phyloP scores from a whole-genome alignment of 2,888 invertebrate species.

The Chalcis sispes region DNA sequence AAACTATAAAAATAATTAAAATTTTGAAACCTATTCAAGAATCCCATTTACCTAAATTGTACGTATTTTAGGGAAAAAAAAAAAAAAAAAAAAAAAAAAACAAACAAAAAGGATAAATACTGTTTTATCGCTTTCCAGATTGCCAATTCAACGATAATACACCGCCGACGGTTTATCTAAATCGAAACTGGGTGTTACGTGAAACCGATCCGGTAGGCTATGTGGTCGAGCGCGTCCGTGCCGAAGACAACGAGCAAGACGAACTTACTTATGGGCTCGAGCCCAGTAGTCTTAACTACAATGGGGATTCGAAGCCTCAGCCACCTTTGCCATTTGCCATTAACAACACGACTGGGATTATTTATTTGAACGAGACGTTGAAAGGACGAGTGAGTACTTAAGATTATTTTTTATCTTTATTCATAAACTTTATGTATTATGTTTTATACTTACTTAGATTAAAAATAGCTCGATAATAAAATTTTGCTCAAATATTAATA shows the following conservation, averaged over 20 bases:
- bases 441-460: no score
- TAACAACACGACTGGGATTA: constrained; percentile 85
- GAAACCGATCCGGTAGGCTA: constrained; percentile 85
- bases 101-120: no score
- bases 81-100: no score
- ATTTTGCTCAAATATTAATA: not conserved
- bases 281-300: constrained; percentile 75
- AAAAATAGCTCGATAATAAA: not conserved
- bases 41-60: not conserved
- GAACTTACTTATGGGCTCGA: constrained; percentile 84
- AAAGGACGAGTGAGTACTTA: constrained; percentile 82
- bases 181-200: constrained; percentile 86
- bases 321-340: constrained; percentile 85
- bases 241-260: constrained; percentile 82
- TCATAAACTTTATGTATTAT: not conserved
- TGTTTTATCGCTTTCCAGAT: constrained; percentile 71
- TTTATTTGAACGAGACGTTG: constrained; percentile 88
- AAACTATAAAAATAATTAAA: not conserved
- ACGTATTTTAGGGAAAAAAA: not conserved
- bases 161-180: constrained; percentile 84
- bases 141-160: constrained; percentile 79
- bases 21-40: not conserved
- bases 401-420: not conserved
- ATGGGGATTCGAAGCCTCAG: constrained; percentile 65
- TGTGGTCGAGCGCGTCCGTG: constrained; percentile 83